Evolutionary conservation across 1,140 invertebrate genomes (phyloP).

Genomic region (Pachyrhynchus sulphureomaculatus): DNA sequence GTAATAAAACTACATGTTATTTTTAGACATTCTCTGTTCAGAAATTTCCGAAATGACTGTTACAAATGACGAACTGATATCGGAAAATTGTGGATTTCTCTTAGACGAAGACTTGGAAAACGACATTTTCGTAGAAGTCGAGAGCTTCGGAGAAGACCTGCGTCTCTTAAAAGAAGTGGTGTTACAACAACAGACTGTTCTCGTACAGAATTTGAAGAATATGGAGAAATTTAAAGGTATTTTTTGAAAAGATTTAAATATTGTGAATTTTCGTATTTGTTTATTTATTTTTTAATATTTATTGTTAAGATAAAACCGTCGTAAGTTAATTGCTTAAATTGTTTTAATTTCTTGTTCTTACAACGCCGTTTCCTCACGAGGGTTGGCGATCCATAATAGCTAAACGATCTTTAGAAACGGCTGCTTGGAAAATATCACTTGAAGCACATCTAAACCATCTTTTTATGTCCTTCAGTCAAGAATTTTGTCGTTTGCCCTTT

Average conservation of each 20-base stretch:
- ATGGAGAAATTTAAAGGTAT: conserved; percentile 28
- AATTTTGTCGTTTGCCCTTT: too few species aligned
- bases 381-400: too few species aligned
- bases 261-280: too few species aligned
- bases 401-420: too few species aligned
- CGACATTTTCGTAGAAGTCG: conserved; percentile 62
- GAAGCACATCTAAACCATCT: too few species aligned
- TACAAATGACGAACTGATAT: conserved; percentile 56
- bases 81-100: conserved; percentile 67
- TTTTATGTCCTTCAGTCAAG: too few species aligned
- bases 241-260: not conserved
- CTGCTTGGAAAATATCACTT: too few species aligned
- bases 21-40: conserved; percentile 17
- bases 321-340: too few species aligned
- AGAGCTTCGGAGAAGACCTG: conserved; percentile 64
- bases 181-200: conserved; percentile 63
- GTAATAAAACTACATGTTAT: too few species aligned
- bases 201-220: conserved; percentile 56
- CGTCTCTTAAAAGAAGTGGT: conserved; percentile 63
- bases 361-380: too few species aligned
- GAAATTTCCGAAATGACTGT: conserved; percentile 23
- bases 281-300: not conserved
- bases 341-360: too few species aligned
- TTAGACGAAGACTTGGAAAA: conserved; percentile 61
- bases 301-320: not conserved